Evolutionary conservation across 1,140 invertebrate genomes (phyloP).

Genomic region (Heliconius nattereri): DNA sequence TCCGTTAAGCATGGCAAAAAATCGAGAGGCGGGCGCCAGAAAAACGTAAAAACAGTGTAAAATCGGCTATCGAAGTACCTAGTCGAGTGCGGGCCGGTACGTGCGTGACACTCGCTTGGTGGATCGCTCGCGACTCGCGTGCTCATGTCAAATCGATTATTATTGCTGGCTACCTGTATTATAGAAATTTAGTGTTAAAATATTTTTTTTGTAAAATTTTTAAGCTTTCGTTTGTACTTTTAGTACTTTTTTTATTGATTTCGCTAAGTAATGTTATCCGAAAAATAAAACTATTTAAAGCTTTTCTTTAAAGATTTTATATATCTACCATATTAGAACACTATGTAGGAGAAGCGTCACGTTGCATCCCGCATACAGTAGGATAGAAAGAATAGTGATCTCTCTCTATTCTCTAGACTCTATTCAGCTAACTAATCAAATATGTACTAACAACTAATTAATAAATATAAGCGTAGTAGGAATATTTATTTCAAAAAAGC

Average conservation of each 20-base stretch:
- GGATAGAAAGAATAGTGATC: too few relatives aligned
- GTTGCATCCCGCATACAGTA: too few relatives aligned
- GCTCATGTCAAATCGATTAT: conserved; percentile 68
- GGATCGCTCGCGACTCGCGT: conserved; percentile 53
- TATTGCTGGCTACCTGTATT: background rate
- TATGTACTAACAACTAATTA: too few relatives aligned
- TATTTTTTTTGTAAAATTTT: background rate
- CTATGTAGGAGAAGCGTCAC: too few relatives aligned
- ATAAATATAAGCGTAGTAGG: too few relatives aligned
- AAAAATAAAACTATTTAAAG: too few relatives aligned
- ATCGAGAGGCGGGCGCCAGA: conserved; percentile 54
- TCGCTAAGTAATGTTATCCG: too few relatives aligned
- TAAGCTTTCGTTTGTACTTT: background rate
- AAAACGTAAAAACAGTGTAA: conserved; percentile 55
- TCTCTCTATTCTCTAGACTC: too few relatives aligned
- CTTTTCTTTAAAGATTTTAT: too few relatives aligned
- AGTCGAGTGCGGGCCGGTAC: conserved; percentile 48
- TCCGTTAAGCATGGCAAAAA: conserved; percentile 48
- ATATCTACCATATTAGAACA: too few relatives aligned
- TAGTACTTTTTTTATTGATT: background rate
- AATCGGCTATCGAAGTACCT: conserved; percentile 50
- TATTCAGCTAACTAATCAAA: too few relatives aligned
- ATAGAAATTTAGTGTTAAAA: background rate
- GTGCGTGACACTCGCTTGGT: conserved; percentile 66
- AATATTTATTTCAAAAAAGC: too few relatives aligned